Conservation (phyloP, 2,113 vertebrate species). For the Seriola quinqueradiata region DNA sequence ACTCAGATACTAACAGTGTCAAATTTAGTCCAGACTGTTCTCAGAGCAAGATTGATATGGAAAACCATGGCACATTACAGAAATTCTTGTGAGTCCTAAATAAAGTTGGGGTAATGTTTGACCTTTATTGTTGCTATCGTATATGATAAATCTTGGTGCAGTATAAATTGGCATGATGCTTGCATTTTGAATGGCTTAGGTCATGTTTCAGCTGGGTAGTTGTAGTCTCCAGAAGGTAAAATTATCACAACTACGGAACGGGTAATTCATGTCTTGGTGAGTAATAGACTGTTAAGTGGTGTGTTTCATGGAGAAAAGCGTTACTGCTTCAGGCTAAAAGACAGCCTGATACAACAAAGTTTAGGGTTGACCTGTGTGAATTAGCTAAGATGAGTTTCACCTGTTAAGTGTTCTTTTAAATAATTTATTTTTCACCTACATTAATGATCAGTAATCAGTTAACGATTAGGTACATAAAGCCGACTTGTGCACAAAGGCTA, state of each 20-base stretch:
- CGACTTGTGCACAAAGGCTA: background rate
- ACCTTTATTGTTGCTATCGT: background rate
- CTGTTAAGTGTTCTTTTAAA: background rate
- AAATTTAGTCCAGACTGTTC: constrained; percentile 43
- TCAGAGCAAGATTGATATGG: constrained; percentile 20
- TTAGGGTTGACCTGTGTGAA: background rate
- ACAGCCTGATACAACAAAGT: background rate
- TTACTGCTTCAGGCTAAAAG: background rate
- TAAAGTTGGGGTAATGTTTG: background rate
- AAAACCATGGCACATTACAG: constrained; percentile 3
- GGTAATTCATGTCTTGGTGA: background rate
- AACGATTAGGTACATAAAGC: background rate
- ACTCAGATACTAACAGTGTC: constrained; percentile 20
- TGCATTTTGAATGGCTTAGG: background rate
- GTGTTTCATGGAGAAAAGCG: background rate
- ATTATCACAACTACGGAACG: background rate
- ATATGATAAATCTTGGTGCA: background rate
- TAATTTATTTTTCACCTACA: background rate
- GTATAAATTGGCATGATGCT: background rate
- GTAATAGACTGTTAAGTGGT: background rate
- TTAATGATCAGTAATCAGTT: background rate
- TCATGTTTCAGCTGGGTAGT: constrained; percentile 14
- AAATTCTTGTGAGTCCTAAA: background rate
- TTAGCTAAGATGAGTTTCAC: background rate
- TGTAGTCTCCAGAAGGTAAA: constrained; percentile 4